Evolutionary conservation across 1,140 invertebrate genomes (phyloP).

Genomic region (Tetramorium alpestre): DNA sequence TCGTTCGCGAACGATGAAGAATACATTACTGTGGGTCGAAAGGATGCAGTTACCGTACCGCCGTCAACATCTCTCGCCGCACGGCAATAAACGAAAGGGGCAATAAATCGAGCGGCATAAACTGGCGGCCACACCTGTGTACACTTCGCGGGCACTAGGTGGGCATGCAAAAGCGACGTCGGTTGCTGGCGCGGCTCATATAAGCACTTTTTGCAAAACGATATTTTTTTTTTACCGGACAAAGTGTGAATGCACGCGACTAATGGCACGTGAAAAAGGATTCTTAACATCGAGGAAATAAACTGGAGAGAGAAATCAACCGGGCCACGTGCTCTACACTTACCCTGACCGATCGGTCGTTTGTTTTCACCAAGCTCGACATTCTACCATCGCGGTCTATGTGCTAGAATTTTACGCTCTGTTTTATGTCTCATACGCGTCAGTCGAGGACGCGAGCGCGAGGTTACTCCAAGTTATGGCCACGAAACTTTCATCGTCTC

Average conservation of each 20-base stretch:
- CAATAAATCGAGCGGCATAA: slow-evolving; percentile 72
- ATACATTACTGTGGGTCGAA: slow-evolving; percentile 43
- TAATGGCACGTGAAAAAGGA: background rate
- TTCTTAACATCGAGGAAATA: background rate
- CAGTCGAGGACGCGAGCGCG: background rate
- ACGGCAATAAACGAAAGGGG: slow-evolving; percentile 64
- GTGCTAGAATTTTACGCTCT: slow-evolving; percentile 5
- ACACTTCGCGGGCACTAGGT: slow-evolving; percentile 29
- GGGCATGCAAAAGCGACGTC: slow-evolving; percentile 57
- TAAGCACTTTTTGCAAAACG: slow-evolving; percentile 33
- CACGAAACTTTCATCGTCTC: background rate
- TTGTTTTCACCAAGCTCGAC: slow-evolving; percentile 27
- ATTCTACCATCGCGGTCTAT: background rate
- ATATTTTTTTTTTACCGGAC: slow-evolving; percentile 51
- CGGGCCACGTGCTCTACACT: background rate
- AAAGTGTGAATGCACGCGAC: background rate
- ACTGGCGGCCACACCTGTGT: slow-evolving; percentile 70
- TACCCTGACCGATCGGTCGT: background rate
- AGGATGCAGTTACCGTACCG: slow-evolving; percentile 55
- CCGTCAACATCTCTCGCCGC: slow-evolving; percentile 49
- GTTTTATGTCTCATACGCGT: slow-evolving; percentile 8
- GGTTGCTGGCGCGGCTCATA: slow-evolving; percentile 4
- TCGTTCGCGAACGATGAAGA: slow-evolving; percentile 29
- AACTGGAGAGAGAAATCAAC: slow-evolving; percentile 2
- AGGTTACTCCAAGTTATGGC: slow-evolving; percentile 21